Evolutionary conservation across 1,140 invertebrate species (phyloP).

Genomic region (Gonatopus flavifemur): DNA sequence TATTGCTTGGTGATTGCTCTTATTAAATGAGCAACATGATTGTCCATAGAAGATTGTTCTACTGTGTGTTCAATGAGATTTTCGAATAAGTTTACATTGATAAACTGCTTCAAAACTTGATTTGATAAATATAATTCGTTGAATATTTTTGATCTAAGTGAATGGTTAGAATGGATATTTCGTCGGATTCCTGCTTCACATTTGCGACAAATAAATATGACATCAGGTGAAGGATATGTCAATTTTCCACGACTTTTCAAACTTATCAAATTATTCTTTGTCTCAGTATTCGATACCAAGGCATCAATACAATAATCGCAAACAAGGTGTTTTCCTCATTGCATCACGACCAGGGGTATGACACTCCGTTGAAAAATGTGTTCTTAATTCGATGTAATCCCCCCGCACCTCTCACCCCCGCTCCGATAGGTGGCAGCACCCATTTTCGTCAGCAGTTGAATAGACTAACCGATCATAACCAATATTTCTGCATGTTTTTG

Average conservation of each 20-base stretch:
- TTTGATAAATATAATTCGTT: neutral
- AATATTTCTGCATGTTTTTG: no score
- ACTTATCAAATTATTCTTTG: neutral
- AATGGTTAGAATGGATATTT: neutral
- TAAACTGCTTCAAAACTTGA: no score
- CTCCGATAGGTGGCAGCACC: neutral
- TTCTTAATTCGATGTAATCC: neutral
- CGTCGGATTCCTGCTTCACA: neutral
- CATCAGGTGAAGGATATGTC: neutral
- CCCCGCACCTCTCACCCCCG: neutral
- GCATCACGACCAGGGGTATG: no score
- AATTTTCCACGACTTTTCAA: neutral
- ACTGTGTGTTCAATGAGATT: neutral
- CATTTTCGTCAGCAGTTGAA: neutral
- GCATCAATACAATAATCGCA: slow-evolving; percentile 2
- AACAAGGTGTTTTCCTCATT: neutral
- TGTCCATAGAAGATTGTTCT: neutral
- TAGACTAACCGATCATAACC: no score
- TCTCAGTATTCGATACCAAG: neutral
- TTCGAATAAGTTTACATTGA: neutral
- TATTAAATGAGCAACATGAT: neutral
- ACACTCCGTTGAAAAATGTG: neutral
- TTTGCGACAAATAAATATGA: neutral
- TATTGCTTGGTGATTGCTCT: neutral
- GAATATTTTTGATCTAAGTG: no score